Evolutionary conservation across 2,888 invertebrate species (phyloP), one percentile per base, ranked within the genome.

Genomic region (Epirrhoe alternata): DNA sequence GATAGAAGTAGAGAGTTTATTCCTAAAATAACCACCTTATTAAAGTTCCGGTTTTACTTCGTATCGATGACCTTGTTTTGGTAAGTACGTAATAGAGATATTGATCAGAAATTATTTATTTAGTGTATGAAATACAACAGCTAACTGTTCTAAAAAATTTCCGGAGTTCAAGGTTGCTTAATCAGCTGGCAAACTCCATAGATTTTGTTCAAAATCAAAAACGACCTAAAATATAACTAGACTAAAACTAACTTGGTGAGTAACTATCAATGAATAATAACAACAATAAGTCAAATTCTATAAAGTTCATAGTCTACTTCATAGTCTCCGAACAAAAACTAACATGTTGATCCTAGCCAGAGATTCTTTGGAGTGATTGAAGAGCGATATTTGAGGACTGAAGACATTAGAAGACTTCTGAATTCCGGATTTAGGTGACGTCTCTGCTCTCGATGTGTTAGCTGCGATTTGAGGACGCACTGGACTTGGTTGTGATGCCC

Each of bases 291-390:
- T n/a, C n/a, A n/a, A n/a, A n/a, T n/a, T n/a, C n/a, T n/a, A n/a
- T n/a, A n/a, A n/a, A n/a, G n/a, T n/a, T n/a, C n/a, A n/a, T n/a
- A n/a, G 24, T 1, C 3, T 24, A 24, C 1, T 24, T 24, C 3
- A 24, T 24, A 24, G 1, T 24, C 24, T 24, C 24, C 1, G 24
- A 24, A 24, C 24, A n/a, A 30, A 31, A 35, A 68, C 85, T 83
- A 65, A 93, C 93, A 92, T 89, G 64, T 88, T 90, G 5, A 77
- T 74, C 71, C 77, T 87, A 6, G 91, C 91, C 3, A 90, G 75
- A 0, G 86, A 84, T 45, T 93, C 92, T 70, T 92, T 93, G 30
- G 92, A 93, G 55, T 87, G 85, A 71, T 90, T 86, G 73, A 92
- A 93, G n/a, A 93, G 81, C 0, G 92, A 92, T 63, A 88, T 87